Evolutionary conservation across 2,113 vertebrate genomes (phyloP).

Genomic region (Cryptomyrus ogoouensis): DNA sequence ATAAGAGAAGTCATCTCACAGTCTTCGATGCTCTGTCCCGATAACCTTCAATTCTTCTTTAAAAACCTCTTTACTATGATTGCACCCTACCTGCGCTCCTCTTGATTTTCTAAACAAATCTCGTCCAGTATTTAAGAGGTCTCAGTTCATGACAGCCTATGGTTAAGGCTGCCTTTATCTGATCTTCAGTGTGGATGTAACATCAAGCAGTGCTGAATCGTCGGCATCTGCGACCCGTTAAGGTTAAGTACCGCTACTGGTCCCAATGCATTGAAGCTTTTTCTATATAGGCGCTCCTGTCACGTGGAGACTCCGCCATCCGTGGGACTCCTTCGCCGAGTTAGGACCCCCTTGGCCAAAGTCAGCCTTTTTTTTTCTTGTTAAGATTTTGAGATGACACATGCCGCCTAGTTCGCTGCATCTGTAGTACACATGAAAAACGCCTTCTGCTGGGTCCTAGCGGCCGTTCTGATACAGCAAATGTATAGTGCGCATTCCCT

Average conservation of each 20-base stretch:
- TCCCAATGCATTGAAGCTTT: conserved; percentile 64
- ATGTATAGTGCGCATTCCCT: conserved; percentile 6
- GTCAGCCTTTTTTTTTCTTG: conserved; percentile 37
- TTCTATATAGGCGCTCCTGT: conserved; percentile 64
- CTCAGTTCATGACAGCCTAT: background rate
- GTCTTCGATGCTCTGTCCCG: conserved; percentile 42
- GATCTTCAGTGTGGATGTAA: background rate
- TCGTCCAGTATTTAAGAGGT: conserved; percentile 24
- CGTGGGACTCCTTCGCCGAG: conserved; percentile 36
- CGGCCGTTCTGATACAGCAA: conserved; percentile 19
- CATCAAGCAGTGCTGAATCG: conserved; percentile 11
- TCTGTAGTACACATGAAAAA: conserved; percentile 36
- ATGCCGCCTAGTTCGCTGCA: conserved; percentile 34
- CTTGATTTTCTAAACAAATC: conserved; percentile 23
- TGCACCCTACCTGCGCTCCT: conserved; percentile 49
- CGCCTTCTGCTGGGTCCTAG: conserved; percentile 56
- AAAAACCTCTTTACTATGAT: conserved; percentile 26
- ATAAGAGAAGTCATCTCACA: conserved; percentile 49
- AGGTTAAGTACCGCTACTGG: conserved; percentile 53
- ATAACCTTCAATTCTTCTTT: conserved; percentile 23
- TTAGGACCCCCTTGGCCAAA: conserved; percentile 33
- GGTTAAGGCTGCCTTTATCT: background rate
- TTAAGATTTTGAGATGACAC: conserved; percentile 59
- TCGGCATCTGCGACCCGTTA: conserved; percentile 41
- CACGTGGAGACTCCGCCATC: conserved; percentile 57